These are phyloP conservation scores for Zoanthus solanderi DNA, from an alignment of 92 coral and sea anemone genomes.

Conservation along the genomic window DNA sequence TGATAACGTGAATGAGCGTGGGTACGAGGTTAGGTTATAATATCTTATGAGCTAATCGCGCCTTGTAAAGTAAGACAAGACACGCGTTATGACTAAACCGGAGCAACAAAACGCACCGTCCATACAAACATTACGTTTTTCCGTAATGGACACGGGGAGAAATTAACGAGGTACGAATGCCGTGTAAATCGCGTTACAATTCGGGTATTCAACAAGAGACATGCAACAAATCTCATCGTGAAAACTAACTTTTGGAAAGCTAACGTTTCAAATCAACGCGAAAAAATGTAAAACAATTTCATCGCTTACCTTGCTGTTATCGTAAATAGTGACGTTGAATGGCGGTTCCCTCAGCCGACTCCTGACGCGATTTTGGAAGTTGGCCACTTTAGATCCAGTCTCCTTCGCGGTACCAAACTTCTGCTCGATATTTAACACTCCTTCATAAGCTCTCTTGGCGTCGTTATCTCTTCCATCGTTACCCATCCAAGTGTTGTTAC, in stretches of 20 bases:
- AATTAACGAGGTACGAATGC: too few relatives aligned
- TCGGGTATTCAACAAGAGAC: too few relatives aligned
- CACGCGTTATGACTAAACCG: too few relatives aligned
- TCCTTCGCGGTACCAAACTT: constrained; percentile 82
- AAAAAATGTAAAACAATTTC: neutral
- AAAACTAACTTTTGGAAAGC: neutral
- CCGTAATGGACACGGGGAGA: too few relatives aligned
- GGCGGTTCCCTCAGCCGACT: constrained; percentile 71
- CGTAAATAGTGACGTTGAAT: constrained; percentile 68
- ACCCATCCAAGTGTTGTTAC: constrained; percentile 85
- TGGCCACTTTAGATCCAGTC: constrained; percentile 70
- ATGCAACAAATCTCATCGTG: too few relatives aligned
- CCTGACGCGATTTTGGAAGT: constrained; percentile 75
- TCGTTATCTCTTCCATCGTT: constrained; percentile 71
- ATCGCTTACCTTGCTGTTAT: constrained; percentile 67
- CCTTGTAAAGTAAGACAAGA: too few relatives aligned
- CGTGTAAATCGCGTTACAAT: too few relatives aligned
- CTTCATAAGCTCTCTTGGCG: constrained; percentile 82
- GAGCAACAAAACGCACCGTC: too few relatives aligned
- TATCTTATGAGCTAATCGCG: too few relatives aligned
- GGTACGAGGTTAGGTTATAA: too few relatives aligned
- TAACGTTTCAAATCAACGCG: neutral
- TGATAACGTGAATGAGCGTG: too few relatives aligned
- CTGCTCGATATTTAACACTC: constrained; percentile 84
- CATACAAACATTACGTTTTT: too few relatives aligned